A percentile compares a stretch with the other conserved stretches of the same genome.
phyloP scores from a whole-genome alignment of 2,113 vertebrate species.

The Talpa occidentalis region DNA sequence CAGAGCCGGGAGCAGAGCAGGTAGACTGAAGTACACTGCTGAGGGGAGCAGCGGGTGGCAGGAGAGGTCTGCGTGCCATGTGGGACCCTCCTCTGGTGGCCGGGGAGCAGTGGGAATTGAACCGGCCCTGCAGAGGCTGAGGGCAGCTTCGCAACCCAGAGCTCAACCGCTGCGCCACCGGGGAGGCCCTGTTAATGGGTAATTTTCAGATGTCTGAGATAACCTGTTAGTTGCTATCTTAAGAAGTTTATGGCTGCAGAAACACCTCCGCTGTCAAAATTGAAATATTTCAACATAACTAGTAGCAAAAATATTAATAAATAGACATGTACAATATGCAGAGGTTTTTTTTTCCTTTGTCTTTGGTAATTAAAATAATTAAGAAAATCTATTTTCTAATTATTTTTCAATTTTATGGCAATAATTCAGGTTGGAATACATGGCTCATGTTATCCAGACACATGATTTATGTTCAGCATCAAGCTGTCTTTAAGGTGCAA shows the following conservation, averaged over 20 bases:
- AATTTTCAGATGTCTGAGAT: conserved; percentile 16
- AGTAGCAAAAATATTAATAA: background rate
- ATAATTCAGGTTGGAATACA: background rate
- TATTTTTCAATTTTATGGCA: conserved; percentile 43
- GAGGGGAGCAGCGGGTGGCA: too few relatives aligned
- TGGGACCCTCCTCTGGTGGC: too few relatives aligned
- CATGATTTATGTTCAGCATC: conserved; percentile 18
- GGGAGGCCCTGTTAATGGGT: background rate
- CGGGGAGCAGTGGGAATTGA: too few relatives aligned
- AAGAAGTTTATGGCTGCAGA: background rate
- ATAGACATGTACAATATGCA: background rate
- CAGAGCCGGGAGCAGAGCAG: too few relatives aligned
- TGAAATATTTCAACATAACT: background rate
- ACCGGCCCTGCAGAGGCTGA: too few relatives aligned
- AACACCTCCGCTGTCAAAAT: background rate
- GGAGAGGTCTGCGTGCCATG: too few relatives aligned
- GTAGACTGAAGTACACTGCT: too few relatives aligned
- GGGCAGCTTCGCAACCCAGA: too few relatives aligned
- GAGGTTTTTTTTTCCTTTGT: background rate
- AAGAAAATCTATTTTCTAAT: background rate
- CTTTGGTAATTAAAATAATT: background rate
- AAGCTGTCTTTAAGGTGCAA: background rate
- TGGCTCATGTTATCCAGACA: background rate
- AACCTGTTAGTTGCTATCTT: background rate
- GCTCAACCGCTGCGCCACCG: too few relatives aligned